Conservation (phyloP, 2,888 invertebrate genomes). For the Netelia melanura region DNA sequence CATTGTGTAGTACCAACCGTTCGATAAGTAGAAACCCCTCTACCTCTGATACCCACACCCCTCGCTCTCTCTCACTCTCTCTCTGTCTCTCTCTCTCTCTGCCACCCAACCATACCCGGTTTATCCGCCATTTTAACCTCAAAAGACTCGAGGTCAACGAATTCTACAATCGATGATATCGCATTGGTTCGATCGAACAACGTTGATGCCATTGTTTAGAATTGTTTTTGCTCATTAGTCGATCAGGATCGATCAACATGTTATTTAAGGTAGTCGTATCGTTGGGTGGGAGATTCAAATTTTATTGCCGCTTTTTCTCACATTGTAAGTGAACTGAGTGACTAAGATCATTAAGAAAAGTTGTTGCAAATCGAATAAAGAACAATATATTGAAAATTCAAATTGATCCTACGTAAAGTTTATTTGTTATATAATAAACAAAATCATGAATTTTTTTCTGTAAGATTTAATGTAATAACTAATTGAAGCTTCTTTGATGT, state of each 20-base stretch:
- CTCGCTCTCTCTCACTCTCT: not conserved
- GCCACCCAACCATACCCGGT: slow-evolving; percentile 3
- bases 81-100: not conserved
- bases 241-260: not conserved
- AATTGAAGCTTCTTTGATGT: no score
- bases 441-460: no score
- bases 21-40: slow-evolving; percentile 38
- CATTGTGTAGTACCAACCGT: slow-evolving; percentile 33
- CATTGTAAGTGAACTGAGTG: no score
- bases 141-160: slow-evolving; percentile 45
- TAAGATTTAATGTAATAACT: no score
- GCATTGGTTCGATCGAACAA: slow-evolving; percentile 8
- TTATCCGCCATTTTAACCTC: slow-evolving; percentile 44
- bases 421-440: no score
- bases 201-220: not conserved
- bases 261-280: not conserved
- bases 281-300: no score
- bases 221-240: not conserved
- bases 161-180: slow-evolving; percentile 47
- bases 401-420: no score
- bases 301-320: no score
- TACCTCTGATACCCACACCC: not conserved
- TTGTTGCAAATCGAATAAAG: no score
- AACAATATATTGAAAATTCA: no score
- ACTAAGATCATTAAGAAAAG: no score